Evolutionary conservation across 2,797 vertebrate species (phyloP), one percentile per base, ranked within the genome.

Genomic region (Helarctos malayanus): DNA sequence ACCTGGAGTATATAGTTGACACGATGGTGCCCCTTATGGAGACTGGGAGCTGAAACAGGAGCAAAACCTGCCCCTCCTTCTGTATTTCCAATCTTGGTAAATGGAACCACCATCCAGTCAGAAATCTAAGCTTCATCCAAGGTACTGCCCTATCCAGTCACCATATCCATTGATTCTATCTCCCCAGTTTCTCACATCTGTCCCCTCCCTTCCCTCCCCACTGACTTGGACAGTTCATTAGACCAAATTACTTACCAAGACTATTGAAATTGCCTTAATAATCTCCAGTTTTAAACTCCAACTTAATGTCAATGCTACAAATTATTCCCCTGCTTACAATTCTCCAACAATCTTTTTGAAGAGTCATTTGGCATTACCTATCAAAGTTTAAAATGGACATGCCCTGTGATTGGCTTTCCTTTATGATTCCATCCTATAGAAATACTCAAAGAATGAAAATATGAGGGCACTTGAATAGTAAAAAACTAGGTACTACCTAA

Each of bases 381-480:
- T 11, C 57, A 45, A 83, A 93, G 80, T 94, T 71, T 96, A 96
- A 96, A 84, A 85, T 27, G 10, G 65, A 81, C 35, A 63, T 29
- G 21, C 9, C 59, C 16, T 92, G 73, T 80, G 69, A 61, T 35
- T 68, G 71, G 47, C 29, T 91, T 52, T 85, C 76, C 79, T 63
- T 83, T 83, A 68, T 13, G 59, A 92, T 61, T 93, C 47, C 85
- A 45, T 52, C 27, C 69, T 92, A 57, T 2, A 91, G 56, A 95
- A 95, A 92, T 63, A 96, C 7, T 56, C 21, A 92, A 23, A 95
- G 8, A 94, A 93, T 69, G 25, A 92, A 82, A 96, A 63, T 27
- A 27, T 69, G 54, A 89, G 16, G 32, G 32, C n/a, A 85, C 7
- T 85, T 73, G 81, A 90, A 88, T 15, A 94, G n/a, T 91, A 29